phyloP scores from a whole-genome alignment of 2,113 vertebrate species.

The Ginglymostoma cirratum region DNA sequence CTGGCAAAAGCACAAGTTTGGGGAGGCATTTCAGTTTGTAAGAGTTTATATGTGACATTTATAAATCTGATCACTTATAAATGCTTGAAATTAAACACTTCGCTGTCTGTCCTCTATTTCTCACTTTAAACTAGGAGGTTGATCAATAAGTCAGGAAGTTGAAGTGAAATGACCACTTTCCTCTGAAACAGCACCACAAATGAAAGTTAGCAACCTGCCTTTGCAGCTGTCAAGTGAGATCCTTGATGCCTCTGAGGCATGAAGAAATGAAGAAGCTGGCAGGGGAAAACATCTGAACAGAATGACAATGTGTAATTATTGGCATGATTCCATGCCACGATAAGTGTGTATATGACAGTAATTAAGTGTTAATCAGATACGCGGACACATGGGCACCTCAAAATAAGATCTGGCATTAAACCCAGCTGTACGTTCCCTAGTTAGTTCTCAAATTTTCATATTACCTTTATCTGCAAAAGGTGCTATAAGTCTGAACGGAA shows the following conservation, averaged over 20 bases:
- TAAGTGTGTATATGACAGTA: constrained; percentile 60
- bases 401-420: constrained; percentile 18
- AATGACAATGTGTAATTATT: constrained; percentile 61
- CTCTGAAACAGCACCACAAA: neutral
- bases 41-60: neutral
- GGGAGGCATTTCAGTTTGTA: neutral
- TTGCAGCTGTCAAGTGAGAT: neutral
- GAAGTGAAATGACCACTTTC: neutral
- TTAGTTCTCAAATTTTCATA: constrained; percentile 21
- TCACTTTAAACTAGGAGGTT: neutral
- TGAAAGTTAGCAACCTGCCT: neutral
- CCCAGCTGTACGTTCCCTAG: neutral
- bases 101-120: neutral
- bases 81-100: neutral
- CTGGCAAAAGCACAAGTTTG: neutral
- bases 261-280: neutral
- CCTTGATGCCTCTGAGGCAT: neutral
- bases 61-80: neutral
- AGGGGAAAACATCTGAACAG: constrained; percentile 64
- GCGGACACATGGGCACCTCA: neutral
- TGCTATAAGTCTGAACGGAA: constrained; percentile 20
- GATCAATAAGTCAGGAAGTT: neutral
- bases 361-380: neutral
- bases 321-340: constrained; percentile 58
- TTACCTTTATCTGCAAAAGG: constrained; percentile 24